These are phyloP conservation scores for Rhyacophila brunnea DNA, from an alignment of 1,140 invertebrate genomes.

Conservation along the genomic window DNA sequence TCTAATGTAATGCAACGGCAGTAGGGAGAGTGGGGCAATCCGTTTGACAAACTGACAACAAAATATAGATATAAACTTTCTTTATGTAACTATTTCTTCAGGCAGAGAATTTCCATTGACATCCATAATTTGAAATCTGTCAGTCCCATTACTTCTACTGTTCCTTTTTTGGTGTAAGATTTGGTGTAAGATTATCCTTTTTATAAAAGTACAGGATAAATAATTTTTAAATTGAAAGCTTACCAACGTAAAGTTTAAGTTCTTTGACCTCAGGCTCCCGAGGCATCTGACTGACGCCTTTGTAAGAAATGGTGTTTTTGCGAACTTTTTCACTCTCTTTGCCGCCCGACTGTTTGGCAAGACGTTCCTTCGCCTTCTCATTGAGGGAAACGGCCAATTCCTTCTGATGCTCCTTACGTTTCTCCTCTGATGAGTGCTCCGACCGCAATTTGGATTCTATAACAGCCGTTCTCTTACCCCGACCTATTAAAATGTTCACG, in stretches of 20 bases:
- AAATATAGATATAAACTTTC: no score
- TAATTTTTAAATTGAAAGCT: slow-evolving; percentile 42
- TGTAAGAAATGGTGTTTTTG: slow-evolving; percentile 95
- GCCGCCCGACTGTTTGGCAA: slow-evolving; percentile 82
- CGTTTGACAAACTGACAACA: no score
- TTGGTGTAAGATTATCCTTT: no score
- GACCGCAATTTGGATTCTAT: slow-evolving; percentile 93
- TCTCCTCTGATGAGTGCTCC: slow-evolving; percentile 95
- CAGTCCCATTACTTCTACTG: no score
- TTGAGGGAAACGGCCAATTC: slow-evolving; percentile 90
- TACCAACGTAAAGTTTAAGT: slow-evolving; percentile 93
- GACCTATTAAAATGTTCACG: slow-evolving; percentile 47
- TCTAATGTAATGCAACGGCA: no score
- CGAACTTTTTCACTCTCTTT: slow-evolving; percentile 88
- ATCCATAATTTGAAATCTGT: no score
- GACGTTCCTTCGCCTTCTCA: slow-evolving; percentile 85
- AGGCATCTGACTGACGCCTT: slow-evolving; percentile 88
- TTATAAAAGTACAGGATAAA: not conserved
- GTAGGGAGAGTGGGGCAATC: no score
- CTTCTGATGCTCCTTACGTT: slow-evolving; percentile 94
- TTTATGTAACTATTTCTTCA: no score
- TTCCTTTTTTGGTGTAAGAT: no score
- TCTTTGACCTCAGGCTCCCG: slow-evolving; percentile 91
- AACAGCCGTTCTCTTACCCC: slow-evolving; percentile 90
- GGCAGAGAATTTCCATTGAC: no score